A percentile compares a stretch with the other conserved stretches of the same genome.
phyloP scores from a whole-genome alignment of 2,797 vertebrate species.

The Danio aesculapii region DNA sequence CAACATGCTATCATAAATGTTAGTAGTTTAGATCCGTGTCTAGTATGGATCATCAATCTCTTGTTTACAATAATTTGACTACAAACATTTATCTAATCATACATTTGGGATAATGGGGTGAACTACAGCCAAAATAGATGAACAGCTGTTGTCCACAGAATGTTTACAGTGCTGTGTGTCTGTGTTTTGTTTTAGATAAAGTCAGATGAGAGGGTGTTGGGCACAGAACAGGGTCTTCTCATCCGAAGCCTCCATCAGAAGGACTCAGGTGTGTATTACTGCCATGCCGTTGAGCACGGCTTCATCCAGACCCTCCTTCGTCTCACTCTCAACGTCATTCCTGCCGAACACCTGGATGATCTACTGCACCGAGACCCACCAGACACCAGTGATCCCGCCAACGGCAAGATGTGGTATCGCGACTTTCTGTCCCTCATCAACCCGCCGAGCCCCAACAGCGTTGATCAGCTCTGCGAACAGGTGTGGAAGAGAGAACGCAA shows the following conservation, averaged over 20 bases:
- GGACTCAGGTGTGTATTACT: constrained; percentile 92
- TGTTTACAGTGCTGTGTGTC: background rate
- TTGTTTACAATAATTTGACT: too few relatives aligned
- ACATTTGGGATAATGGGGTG: background rate
- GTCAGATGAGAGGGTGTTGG: constrained; percentile 86
- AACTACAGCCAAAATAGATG: background rate
- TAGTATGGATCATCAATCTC: background rate
- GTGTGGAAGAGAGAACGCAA: constrained; percentile 98
- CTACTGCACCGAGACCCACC: constrained; percentile 88
- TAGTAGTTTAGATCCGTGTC: background rate
- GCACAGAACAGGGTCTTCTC: constrained; percentile 92
- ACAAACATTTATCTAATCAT: background rate
- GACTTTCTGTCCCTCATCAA: constrained; percentile 98
- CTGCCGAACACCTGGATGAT: constrained; percentile 89
- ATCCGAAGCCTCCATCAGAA: constrained; percentile 87
- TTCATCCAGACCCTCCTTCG: constrained; percentile 95
- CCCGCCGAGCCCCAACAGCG: constrained; percentile 94
- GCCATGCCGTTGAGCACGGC: constrained; percentile 95
- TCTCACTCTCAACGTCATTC: constrained; percentile 94
- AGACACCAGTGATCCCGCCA: constrained; percentile 68
- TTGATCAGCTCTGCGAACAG: constrained; percentile 99
- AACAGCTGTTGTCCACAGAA: background rate
- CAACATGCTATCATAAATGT: background rate
- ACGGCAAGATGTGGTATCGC: constrained; percentile 92
- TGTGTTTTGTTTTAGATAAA: constrained; percentile 76